These are phyloP conservation scores for Malurus cyaneus DNA, from an alignment of 2,113 vertebrate genomes.

Conservation along the genomic window DNA sequence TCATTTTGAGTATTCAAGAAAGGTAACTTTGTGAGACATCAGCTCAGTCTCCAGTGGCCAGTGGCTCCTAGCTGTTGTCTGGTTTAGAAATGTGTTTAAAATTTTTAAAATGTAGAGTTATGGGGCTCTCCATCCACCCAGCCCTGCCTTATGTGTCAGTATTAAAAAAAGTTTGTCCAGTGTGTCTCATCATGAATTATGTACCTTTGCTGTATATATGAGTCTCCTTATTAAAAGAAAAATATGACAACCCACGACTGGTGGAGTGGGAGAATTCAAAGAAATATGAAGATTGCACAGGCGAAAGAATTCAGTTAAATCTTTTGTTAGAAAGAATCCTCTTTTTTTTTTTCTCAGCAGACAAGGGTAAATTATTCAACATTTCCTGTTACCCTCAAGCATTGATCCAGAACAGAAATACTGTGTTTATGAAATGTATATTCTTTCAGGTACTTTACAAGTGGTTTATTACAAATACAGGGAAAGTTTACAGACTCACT, in stretches of 20 bases:
- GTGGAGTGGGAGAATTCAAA: background rate
- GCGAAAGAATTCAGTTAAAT: background rate
- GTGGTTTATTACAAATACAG: background rate
- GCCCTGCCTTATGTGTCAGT: background rate
- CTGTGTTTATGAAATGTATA: background rate
- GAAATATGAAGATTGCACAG: background rate
- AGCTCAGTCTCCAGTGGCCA: background rate
- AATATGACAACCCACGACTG: background rate
- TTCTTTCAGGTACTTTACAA: background rate
- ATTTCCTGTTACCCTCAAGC: rapidly evolving
- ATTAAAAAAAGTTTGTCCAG: background rate
- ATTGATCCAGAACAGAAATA: background rate
- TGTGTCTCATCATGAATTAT: background rate
- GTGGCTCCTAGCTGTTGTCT: background rate
- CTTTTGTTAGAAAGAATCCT: background rate
- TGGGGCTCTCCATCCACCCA: background rate
- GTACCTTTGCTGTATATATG: background rate
- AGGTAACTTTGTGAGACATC: background rate
- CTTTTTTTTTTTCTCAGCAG: background rate
- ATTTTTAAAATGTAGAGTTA: background rate
- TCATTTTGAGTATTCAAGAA: background rate
- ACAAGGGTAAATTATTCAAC: background rate
- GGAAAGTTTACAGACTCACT: background rate
- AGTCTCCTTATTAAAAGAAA: background rate
- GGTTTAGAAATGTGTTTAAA: background rate